These are phyloP conservation scores for Grammomys surdaster DNA, from an alignment of 2,113 vertebrate species.

Conservation along the genomic window DNA sequence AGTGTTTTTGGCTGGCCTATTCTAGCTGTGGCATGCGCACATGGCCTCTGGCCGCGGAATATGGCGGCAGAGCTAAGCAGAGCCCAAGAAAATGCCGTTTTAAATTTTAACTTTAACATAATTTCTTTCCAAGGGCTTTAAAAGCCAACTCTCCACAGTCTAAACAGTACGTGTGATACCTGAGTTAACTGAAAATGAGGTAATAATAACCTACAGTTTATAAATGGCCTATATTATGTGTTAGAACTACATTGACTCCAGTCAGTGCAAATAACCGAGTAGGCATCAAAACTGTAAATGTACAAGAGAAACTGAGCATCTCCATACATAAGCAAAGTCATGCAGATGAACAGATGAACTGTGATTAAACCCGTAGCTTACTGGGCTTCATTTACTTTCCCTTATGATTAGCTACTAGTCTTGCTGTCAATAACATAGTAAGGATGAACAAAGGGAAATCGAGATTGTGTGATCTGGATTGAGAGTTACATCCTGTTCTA, in stretches of 20 bases:
- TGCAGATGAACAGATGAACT: not conserved
- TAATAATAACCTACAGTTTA: not conserved
- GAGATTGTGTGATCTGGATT: not conserved
- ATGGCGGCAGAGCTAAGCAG: too few relatives aligned
- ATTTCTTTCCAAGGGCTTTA: conserved; percentile 5
- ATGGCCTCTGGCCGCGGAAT: too few relatives aligned
- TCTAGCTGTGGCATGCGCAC: too few relatives aligned
- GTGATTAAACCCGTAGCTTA: not conserved
- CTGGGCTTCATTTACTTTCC: not conserved
- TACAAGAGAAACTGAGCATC: not conserved
- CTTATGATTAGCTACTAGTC: not conserved
- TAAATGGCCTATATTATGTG: not conserved
- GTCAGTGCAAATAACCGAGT: not conserved
- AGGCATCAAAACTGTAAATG: not conserved
- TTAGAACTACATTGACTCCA: not conserved
- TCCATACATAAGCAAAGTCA: not conserved
- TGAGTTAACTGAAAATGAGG: not conserved
- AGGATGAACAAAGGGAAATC: not conserved
- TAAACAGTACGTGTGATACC: not conserved
- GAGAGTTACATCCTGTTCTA: conserved; percentile 20
- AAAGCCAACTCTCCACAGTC: fast-evolving
- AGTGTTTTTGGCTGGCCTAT: too few relatives aligned
- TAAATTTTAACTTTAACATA: too few relatives aligned
- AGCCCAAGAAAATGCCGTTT: too few relatives aligned
- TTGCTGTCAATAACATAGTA: not conserved